These are phyloP conservation scores for Pteropus rufus DNA, from an alignment of 2,797 vertebrate species.

Conservation along the genomic window DNA sequence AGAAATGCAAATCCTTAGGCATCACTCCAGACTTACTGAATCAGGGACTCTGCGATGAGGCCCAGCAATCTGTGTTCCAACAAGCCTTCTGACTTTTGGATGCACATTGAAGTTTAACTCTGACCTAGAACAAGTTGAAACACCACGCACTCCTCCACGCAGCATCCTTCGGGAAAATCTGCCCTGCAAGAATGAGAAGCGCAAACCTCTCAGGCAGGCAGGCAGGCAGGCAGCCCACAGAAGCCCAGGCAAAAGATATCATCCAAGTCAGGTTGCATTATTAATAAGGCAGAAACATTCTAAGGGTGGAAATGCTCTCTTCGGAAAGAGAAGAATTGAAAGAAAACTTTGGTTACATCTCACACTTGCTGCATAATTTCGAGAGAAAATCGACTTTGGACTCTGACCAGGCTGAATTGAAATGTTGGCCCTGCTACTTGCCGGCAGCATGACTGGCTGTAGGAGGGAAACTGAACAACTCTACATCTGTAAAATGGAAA, in stretches of 20 bases:
- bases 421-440: background rate
- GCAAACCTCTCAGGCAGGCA: background rate
- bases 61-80: background rate
- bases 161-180: background rate
- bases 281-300: background rate
- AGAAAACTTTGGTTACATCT: background rate
- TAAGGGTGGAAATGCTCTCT: background rate
- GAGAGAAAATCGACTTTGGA: background rate
- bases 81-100: background rate
- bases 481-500: background rate
- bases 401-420: background rate
- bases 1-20: background rate
- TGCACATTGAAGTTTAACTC: fast-evolving
- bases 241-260: background rate
- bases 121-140: background rate
- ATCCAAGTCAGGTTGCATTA: background rate
- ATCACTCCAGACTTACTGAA: background rate
- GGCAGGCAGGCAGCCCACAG: background rate
- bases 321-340: background rate
- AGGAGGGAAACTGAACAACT: background rate
- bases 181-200: background rate
- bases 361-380: background rate
- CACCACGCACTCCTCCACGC: background rate
- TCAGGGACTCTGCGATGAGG: background rate
- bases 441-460: background rate